Evolutionary conservation across 2,797 vertebrate genomes (phyloP).

Genomic region (Kryptopterus vitreolus): DNA sequence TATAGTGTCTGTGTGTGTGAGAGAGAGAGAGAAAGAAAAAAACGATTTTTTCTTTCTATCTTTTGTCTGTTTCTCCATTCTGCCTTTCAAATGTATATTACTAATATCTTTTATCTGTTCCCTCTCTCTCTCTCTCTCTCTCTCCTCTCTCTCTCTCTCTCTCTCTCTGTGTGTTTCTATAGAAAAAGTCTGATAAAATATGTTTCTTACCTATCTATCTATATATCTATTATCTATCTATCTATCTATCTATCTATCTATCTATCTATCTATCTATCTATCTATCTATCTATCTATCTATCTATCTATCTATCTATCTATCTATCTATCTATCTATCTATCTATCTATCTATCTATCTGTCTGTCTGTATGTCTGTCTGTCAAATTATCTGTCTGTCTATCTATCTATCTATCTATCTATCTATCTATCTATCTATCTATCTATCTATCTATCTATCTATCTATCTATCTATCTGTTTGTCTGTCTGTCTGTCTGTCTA

Average conservation of each 20-base stretch:
- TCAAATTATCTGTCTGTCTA: neutral
- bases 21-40: too few species aligned
- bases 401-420: neutral
- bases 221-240: neutral
- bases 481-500: neutral
- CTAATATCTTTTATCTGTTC: too few species aligned
- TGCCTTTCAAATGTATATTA: too few species aligned
- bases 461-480: neutral
- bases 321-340: neutral
- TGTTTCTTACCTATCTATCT: too few species aligned
- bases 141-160: neutral
- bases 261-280: neutral
- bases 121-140: slow-evolving; percentile 1
- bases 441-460: neutral
- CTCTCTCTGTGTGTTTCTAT: neutral
- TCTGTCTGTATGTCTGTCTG: neutral
- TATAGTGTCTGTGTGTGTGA: too few species aligned
- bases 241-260: neutral
- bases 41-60: too few species aligned
- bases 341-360: neutral
- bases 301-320: neutral
- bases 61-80: too few species aligned
- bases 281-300: neutral
- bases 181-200: too few species aligned
- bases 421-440: neutral